Evolutionary conservation across 1,140 invertebrate genomes (phyloP).

Genomic region (Diprion similis): DNA sequence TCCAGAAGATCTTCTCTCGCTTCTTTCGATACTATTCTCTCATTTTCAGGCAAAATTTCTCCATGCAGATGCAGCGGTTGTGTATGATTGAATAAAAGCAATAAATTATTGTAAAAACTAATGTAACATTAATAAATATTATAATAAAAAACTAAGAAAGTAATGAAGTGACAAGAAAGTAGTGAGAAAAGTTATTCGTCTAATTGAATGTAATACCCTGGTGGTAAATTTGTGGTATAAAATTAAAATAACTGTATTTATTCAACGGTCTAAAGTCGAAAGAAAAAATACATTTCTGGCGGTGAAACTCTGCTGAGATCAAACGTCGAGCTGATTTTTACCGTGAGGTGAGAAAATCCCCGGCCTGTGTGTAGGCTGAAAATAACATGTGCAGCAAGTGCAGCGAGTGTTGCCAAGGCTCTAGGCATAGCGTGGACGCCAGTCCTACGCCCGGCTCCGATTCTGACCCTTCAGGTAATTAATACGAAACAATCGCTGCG

Average conservation of each 20-base stretch:
- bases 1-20: neutral
- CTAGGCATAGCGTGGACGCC: constrained; percentile 53
- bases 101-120: neutral
- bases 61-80: too few species aligned
- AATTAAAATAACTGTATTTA: too few species aligned
- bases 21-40: neutral
- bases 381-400: constrained; percentile 58
- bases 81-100: neutral
- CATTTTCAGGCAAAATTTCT: neutral
- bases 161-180: too few species aligned
- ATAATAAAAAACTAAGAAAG: too few species aligned
- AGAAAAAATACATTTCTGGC: too few species aligned
- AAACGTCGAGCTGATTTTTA: too few species aligned
- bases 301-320: too few species aligned
- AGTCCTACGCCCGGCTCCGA: constrained; percentile 55
- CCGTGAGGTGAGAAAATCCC: too few species aligned
- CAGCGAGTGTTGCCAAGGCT: constrained; percentile 60
- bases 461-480: constrained; percentile 55
- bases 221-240: too few species aligned
- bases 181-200: too few species aligned
- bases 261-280: too few species aligned
- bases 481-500: constrained; percentile 1
- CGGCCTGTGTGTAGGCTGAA: neutral
- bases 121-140: neutral
- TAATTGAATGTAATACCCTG: too few species aligned